Evolutionary conservation across 2,888 invertebrate species (phyloP), one percentile per base, ranked within the genome.

Genomic region (Rhyacophila evoluta): DNA sequence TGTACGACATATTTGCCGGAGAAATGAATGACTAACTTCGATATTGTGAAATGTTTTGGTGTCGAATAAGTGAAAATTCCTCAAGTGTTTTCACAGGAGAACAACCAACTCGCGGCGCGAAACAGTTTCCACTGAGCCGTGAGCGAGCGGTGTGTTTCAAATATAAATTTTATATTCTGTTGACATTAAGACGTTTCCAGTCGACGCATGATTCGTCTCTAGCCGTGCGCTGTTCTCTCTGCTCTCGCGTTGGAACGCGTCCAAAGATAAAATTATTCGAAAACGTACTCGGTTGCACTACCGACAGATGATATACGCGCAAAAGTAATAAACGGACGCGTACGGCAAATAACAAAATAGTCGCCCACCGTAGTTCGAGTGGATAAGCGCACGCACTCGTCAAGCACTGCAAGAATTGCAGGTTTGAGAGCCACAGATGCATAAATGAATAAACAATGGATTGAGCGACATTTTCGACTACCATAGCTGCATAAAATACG

Each of bases 1-100:
- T 71, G 71, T 71, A 74, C 36, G 78, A 69, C 78, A 78, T 78
- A n/a, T 10, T 55, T 1, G 10, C 0, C 8, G 19, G 19, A 19
- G 5, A 1, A 25, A 6, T 2, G 55, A 55, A 55, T 55, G 19
- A 25, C 55, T 25, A 19, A 8, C 8, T 8, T 4, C 10, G 55
- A 8, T 19, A 10, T 25, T 25, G 4, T 19, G 19, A 10, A 19
- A 10, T 55, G 1, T 55, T 55, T 8, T 6, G 2, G 2, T 1
- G 55, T 8, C 10, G 25, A 8, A 19, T 19, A 33, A 33, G 29
- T 33, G 29, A 33, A 33, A 33, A 33, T 33, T 33, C 29, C 6
- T 33, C 6, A 33, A 4, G 29, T 33, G 6, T 33, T 33, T 33
- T 33, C 6, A 25, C 25, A 19, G 55, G 55, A 12, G 8, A 19